Evolutionary conservation across 2,888 invertebrate species (phyloP).

Genomic region (Microctonus aethiopoides): DNA sequence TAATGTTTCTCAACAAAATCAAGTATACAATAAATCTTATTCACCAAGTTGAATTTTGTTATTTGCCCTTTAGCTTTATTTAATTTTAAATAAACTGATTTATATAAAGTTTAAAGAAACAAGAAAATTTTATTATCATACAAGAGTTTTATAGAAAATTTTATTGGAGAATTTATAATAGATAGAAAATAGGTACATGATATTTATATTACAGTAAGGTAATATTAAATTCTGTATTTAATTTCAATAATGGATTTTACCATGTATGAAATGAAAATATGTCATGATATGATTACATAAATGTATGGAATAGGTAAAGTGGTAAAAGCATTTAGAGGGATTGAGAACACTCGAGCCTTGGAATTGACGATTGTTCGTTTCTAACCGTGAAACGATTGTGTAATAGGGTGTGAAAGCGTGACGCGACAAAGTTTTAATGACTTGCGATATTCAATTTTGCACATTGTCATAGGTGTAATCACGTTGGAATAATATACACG

Average conservation of each 20-base stretch:
- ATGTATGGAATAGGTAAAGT: not conserved
- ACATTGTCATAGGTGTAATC: not conserved
- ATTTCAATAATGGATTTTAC: no score
- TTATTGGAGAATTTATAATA: no score
- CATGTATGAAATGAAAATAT: no score
- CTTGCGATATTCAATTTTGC: constrained; percentile 26
- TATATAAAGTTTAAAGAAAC: no score
- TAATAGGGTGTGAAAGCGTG: constrained; percentile 20
- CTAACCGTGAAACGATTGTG: constrained; percentile 18
- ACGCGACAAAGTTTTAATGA: constrained; percentile 28
- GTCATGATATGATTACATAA: not conserved
- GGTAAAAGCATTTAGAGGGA: not conserved
- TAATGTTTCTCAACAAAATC: not conserved
- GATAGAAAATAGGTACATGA: no score
- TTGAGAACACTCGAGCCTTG: not conserved
- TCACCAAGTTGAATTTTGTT: not conserved
- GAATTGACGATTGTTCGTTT: constrained; percentile 26
- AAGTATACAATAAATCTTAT: not conserved
- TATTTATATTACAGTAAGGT: no score
- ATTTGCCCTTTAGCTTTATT: no score
- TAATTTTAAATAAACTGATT: no score
- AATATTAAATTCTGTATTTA: no score
- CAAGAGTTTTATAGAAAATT: no score
- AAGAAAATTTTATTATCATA: no score
- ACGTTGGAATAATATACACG: not conserved